phyloP scores from a whole-genome alignment of 2,888 invertebrate genomes.

The Eristalinus aeneus region DNA sequence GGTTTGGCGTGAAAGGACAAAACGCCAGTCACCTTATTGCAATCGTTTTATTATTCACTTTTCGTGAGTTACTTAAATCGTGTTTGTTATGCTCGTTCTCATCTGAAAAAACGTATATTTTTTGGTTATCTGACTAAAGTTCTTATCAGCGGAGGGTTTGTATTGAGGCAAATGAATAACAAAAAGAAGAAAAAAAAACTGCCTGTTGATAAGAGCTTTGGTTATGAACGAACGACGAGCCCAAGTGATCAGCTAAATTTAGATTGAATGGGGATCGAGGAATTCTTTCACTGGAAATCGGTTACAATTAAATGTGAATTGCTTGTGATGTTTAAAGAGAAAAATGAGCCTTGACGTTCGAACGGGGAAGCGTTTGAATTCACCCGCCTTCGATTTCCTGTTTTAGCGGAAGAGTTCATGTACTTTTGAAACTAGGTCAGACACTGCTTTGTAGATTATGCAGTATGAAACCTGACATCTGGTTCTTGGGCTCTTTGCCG shows the following conservation, averaged over 20 bases:
- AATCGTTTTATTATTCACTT: no score
- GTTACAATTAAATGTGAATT: background rate
- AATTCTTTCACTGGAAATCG: background rate
- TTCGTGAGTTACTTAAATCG: background rate
- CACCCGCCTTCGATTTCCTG: background rate
- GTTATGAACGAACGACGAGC: slow-evolving; percentile 30
- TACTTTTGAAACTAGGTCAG: background rate
- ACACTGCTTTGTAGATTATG: background rate
- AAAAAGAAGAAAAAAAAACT: slow-evolving; percentile 18
- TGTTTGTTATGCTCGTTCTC: slow-evolving; percentile 24
- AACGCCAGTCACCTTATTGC: background rate
- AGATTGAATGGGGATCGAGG: background rate
- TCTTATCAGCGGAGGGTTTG: slow-evolving; percentile 50
- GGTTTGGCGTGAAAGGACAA: slow-evolving; percentile 1
- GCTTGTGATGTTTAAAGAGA: no score
- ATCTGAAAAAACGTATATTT: slow-evolving; percentile 40
- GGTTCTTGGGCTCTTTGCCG: background rate
- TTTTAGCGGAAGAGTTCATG: background rate
- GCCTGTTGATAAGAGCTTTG: slow-evolving; percentile 44
- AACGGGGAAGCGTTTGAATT: background rate
- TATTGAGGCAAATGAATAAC: slow-evolving; percentile 26
- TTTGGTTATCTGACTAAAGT: slow-evolving; percentile 43
- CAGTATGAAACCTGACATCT: background rate
- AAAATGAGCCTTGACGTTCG: no score
- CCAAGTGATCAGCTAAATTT: slow-evolving; percentile 40